A percentile compares a stretch with the other conserved stretches of the same genome.
Evolutionary conservation across 1,140 invertebrate genomes (phyloP).

Genomic region (Macrobrachium nipponense): DNA sequence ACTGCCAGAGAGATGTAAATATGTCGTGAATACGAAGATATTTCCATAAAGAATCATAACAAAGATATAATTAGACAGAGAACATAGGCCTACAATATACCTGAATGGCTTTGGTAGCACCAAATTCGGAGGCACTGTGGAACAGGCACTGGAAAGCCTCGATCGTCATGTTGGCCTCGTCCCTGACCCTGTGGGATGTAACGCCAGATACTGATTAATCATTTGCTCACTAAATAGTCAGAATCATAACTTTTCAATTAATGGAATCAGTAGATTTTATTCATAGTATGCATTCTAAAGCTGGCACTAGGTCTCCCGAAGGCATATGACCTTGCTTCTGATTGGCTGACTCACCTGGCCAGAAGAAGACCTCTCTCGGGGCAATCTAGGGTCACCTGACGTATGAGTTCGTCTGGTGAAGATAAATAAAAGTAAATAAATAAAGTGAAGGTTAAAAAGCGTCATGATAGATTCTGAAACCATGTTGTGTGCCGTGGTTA

Average conservation of each 20-base stretch:
- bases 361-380: conserved; percentile 59
- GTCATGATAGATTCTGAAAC: too few species aligned
- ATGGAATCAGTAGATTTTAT: too few species aligned
- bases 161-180: conserved; percentile 62
- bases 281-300: too few species aligned
- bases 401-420: conserved; percentile 59
- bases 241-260: too few species aligned
- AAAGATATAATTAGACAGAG: too few species aligned
- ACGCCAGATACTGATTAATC: neutral
- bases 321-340: too few species aligned
- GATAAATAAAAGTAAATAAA: neutral
- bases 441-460: neutral
- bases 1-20: neutral
- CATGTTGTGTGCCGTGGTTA: too few species aligned
- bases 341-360: conserved; percentile 36
- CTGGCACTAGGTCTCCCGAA: too few species aligned
- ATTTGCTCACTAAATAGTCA: neutral
- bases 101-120: conserved; percentile 59
- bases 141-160: conserved; percentile 58
- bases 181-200: conserved; percentile 41
- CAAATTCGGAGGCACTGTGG: conserved; percentile 59
- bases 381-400: conserved; percentile 61
- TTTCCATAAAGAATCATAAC: too few species aligned
- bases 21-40: neutral
- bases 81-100: neutral